Conservation (phyloP, 1,140 invertebrate species). For the Proales similis region DNA sequence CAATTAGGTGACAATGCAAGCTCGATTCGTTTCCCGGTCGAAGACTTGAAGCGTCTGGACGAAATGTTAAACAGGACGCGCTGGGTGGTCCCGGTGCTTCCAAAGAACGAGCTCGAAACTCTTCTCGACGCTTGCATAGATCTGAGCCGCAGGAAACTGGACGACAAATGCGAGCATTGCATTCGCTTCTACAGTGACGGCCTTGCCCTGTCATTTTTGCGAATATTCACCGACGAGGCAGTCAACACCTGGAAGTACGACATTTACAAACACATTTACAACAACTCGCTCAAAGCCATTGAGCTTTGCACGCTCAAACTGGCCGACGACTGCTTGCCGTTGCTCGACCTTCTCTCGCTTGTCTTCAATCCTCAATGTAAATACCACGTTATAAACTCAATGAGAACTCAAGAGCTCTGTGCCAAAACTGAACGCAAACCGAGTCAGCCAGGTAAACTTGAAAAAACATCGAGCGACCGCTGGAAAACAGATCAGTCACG, state of each 20-base stretch:
- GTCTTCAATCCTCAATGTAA: slow-evolving; percentile 68
- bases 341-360: slow-evolving; percentile 83
- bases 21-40: background rate
- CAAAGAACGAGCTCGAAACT: slow-evolving; percentile 86
- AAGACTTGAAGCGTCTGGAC: slow-evolving; percentile 40
- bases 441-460: too few species aligned
- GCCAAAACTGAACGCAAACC: too few species aligned
- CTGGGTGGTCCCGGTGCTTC: slow-evolving; percentile 93
- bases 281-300: slow-evolving; percentile 81
- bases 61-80: slow-evolving; percentile 79
- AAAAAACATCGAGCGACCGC: too few species aligned
- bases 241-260: slow-evolving; percentile 94
- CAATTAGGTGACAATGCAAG: background rate
- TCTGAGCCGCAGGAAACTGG: slow-evolving; percentile 70
- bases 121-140: slow-evolving; percentile 80
- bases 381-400: slow-evolving; percentile 34
- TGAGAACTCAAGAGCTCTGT: slow-evolving; percentile 2
- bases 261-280: slow-evolving; percentile 85
- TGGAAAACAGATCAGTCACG: too few species aligned
- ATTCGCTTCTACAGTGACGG: slow-evolving; percentile 90
- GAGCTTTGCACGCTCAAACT: slow-evolving; percentile 83
- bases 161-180: slow-evolving; percentile 78
- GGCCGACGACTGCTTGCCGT: slow-evolving; percentile 81
- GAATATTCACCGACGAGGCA: slow-evolving; percentile 94
- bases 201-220: slow-evolving; percentile 85